Evolutionary conservation across 2,113 vertebrate genomes (phyloP).

Genomic region (Trogon melanurus): DNA sequence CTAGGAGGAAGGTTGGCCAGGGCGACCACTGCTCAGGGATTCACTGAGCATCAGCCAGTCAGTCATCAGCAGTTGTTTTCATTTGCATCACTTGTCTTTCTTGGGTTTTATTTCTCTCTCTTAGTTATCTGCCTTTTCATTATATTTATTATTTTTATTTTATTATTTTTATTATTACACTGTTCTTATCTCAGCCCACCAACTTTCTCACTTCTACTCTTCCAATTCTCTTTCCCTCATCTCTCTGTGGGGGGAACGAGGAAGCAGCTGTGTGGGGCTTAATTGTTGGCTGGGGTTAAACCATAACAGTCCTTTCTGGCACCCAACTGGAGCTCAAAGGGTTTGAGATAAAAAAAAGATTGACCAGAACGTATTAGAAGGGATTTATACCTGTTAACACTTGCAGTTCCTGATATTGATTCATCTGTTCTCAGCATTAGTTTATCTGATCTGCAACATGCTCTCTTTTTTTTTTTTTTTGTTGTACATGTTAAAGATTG

Average conservation of each 20-base stretch:
- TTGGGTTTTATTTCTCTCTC: not conserved
- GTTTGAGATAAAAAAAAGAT: too few relatives aligned
- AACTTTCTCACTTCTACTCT: not conserved
- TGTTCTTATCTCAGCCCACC: not conserved
- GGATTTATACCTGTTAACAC: too few relatives aligned
- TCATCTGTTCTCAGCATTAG: too few relatives aligned
- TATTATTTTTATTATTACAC: not conserved
- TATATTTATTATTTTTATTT: not conserved
- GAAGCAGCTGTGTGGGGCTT: not conserved
- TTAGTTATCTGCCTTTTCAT: not conserved
- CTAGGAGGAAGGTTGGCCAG: not conserved
- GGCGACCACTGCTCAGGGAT: not conserved
- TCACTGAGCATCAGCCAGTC: not conserved
- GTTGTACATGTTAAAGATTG: too few relatives aligned
- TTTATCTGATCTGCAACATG: too few relatives aligned
- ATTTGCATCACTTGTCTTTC: not conserved
- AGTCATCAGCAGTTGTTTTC: not conserved
- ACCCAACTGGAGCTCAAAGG: too few relatives aligned
- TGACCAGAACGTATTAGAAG: too few relatives aligned
- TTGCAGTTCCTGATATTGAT: too few relatives aligned
- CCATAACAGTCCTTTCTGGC: not conserved
- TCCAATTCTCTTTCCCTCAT: not conserved
- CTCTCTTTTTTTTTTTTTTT: too few relatives aligned
- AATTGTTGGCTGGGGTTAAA: not conserved
- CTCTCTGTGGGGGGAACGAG: too few relatives aligned